Percentiles rank a stretch among this genome's conserved stretches.
phyloP scores from a whole-genome alignment of 2,113 vertebrate genomes.

The Platysteira castanea region DNA sequence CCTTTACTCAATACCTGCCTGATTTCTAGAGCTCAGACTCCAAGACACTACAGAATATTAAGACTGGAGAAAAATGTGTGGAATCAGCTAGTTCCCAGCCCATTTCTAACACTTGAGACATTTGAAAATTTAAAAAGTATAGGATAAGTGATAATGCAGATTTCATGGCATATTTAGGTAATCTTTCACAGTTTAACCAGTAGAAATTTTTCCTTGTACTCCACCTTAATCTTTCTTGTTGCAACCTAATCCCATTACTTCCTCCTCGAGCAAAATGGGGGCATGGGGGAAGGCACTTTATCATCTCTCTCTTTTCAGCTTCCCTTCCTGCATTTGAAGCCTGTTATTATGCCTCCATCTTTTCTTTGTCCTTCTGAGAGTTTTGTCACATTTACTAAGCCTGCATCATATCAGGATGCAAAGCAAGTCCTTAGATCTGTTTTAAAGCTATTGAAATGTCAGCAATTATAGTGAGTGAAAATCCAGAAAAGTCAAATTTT shows the following conservation, averaged over 20 bases:
- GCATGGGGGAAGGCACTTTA: background rate
- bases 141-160: background rate
- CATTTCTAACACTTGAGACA: background rate
- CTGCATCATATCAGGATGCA: background rate
- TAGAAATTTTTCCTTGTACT: background rate
- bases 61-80: background rate
- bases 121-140: background rate
- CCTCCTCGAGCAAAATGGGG: background rate
- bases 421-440: background rate
- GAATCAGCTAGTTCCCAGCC: background rate
- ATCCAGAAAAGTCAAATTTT: background rate
- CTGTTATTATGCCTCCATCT: background rate
- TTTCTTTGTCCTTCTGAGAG: background rate
- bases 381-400: background rate
- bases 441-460: constrained; percentile 1
- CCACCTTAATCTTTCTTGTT: background rate
- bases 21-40: background rate
- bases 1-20: background rate
- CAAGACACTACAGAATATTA: background rate
- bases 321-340: background rate
- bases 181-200: background rate
- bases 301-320: background rate
- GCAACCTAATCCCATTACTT: background rate
- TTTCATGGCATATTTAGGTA: background rate
- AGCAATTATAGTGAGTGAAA: background rate